Conservation (phyloP, 2,113 vertebrate species). For the Lycaon pictus region DNA sequence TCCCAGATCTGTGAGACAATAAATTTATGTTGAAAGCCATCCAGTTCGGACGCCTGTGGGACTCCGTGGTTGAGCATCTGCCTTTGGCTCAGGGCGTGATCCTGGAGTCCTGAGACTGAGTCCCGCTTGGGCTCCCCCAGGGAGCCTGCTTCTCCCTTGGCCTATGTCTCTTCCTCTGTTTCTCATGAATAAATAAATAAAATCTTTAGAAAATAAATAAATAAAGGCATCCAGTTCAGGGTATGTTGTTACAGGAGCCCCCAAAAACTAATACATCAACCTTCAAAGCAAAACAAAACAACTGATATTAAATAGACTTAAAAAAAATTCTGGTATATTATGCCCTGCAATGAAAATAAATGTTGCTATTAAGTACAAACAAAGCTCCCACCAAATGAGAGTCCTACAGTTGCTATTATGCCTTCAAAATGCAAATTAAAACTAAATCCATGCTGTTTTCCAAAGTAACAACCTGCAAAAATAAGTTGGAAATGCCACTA, state of each 20-base stretch:
- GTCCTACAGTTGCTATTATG: not conserved
- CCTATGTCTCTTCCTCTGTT: too few relatives aligned
- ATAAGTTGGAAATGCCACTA: not conserved
- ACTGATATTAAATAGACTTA: not conserved
- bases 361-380: constrained; percentile 1
- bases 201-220: too few relatives aligned
- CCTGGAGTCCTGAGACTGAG: too few relatives aligned
- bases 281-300: not conserved
- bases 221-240: not conserved
- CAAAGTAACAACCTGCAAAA: not conserved
- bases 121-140: too few relatives aligned
- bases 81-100: too few relatives aligned
- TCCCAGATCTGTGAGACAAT: not conserved
- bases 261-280: constrained; percentile 33
- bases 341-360: not conserved
- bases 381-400: not conserved
- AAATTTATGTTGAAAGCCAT: not conserved
- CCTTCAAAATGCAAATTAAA: constrained; percentile 36
- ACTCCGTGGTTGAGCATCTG: too few relatives aligned
- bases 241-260: not conserved
- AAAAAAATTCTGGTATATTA: not conserved
- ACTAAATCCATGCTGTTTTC: not conserved
- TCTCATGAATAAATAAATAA: too few relatives aligned
- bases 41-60: not conserved
- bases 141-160: too few relatives aligned